Evolutionary conservation across 2,888 invertebrate genomes (phyloP).

Genomic region (Cephus pulcher): DNA sequence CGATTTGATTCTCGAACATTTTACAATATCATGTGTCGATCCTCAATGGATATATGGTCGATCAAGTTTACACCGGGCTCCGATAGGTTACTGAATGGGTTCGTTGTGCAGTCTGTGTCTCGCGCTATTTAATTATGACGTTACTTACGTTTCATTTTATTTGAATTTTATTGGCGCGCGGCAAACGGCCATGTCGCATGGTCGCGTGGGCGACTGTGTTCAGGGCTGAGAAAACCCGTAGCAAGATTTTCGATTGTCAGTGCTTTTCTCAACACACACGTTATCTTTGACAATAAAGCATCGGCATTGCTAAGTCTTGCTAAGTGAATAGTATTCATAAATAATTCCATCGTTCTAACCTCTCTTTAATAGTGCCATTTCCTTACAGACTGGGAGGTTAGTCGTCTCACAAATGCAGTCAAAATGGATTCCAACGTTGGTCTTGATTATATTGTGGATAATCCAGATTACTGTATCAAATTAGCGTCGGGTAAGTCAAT

Average conservation of each 20-base stretch:
- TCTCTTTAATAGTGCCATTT: not conserved
- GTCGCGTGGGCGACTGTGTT: not conserved
- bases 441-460: slow-evolving; percentile 93
- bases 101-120: not conserved
- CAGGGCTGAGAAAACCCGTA: not conserved
- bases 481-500: slow-evolving; percentile 78
- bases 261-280: too few species aligned
- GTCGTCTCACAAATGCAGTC: slow-evolving; percentile 54
- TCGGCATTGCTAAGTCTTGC: too few species aligned
- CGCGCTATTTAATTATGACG: not conserved
- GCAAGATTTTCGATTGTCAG: too few species aligned
- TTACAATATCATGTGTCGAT: not conserved
- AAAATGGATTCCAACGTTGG: slow-evolving; percentile 93
- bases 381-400: slow-evolving; percentile 42
- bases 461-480: slow-evolving; percentile 91
- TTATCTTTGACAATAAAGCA: too few species aligned
- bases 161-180: not conserved
- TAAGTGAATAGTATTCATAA: not conserved
- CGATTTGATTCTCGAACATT: not conserved
- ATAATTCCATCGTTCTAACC: not conserved
- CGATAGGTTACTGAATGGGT: not conserved
- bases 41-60: not conserved
- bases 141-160: not conserved
- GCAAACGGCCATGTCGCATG: not conserved
- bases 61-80: not conserved